Evolutionary conservation across 2,888 invertebrate species (phyloP).

Genomic region (Lycia hirtaria): DNA sequence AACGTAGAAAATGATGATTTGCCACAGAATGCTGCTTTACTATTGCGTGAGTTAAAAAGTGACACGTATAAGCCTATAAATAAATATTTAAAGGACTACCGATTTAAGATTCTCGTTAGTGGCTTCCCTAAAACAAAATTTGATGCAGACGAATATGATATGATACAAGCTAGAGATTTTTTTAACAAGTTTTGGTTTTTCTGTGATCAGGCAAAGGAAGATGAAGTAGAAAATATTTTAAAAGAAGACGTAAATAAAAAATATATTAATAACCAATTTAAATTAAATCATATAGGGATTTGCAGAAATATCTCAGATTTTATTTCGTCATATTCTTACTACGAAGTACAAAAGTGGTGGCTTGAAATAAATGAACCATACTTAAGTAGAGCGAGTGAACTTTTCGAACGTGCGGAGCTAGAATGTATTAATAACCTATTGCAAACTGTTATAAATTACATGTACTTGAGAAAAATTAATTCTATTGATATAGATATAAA

Average conservation of each 20-base stretch:
- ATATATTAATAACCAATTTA: background rate
- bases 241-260: background rate
- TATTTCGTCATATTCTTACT: no score
- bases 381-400: constrained; percentile 44
- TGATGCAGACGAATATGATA: constrained; percentile 46
- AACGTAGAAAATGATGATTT: no score
- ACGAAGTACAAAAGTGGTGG: constrained; percentile 22
- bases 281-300: background rate
- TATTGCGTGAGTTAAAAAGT: no score
- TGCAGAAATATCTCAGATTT: constrained; percentile 39
- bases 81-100: constrained; percentile 2
- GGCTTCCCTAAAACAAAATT: constrained; percentile 26
- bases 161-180: constrained; percentile 46
- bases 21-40: no score
- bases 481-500: background rate
- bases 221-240: constrained; percentile 42
- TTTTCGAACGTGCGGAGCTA: constrained; percentile 50
- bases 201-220: constrained; percentile 53
- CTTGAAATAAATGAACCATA: constrained; percentile 37
- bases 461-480: constrained; percentile 34
- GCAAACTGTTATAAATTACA: constrained; percentile 49
- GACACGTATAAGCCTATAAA: no score
- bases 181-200: constrained; percentile 55
- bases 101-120: background rate
- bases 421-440: constrained; percentile 53